Conservation (phyloP, 2,113 vertebrate genomes). For the Notechis scutatus region DNA sequence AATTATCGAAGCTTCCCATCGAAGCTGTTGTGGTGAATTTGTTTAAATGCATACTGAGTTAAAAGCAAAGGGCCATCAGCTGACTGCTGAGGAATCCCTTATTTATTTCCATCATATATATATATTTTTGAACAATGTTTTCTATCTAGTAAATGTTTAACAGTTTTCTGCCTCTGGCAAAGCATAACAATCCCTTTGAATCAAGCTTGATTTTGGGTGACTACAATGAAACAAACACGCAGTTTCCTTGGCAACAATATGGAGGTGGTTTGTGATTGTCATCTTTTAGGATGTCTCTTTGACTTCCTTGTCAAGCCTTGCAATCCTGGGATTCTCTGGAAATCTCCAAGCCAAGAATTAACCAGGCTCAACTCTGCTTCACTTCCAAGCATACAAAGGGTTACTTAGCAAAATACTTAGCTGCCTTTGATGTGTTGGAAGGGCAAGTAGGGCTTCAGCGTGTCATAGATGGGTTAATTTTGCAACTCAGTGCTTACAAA, state of each 20-base stretch:
- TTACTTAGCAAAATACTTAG: neutral
- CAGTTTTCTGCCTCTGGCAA: neutral
- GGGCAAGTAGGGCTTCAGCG: neutral
- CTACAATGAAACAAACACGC: neutral
- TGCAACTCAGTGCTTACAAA: neutral
- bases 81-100: neutral
- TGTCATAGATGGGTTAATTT: neutral
- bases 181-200: neutral
- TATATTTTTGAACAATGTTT: neutral
- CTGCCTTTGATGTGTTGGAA: neutral
- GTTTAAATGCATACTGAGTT: neutral
- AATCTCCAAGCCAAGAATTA: neutral
- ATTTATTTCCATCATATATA: neutral
- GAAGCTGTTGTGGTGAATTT: neutral
- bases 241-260: neutral
- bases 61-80: neutral
- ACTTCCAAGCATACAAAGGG: neutral
- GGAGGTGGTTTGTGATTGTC: neutral
- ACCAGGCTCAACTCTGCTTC: neutral
- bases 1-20: neutral
- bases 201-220: neutral
- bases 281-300: neutral
- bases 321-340: neutral
- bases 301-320: neutral
- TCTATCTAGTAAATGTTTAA: neutral